Evolutionary conservation across 1,140 invertebrate genomes (phyloP), one percentile per base, ranked within the genome.

Genomic region (Hycleus phaleratus): DNA sequence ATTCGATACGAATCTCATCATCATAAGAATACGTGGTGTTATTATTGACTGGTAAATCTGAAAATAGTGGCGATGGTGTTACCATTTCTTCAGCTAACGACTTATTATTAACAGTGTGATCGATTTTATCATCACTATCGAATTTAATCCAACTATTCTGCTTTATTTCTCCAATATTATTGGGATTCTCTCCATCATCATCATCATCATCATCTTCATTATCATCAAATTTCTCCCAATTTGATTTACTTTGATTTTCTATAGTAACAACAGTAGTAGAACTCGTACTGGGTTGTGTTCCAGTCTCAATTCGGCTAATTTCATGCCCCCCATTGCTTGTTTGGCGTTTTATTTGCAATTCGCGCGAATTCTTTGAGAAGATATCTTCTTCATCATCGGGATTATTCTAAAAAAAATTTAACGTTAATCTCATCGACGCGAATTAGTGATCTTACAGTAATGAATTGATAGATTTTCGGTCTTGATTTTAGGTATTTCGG

Each of bases 311-410:
- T 56, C 57, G 26, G 38, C 43, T 50, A 56, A 58, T 26, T 4
- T 42, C 40, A 26, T 54, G 38, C 10, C 43, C 42, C 25, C 39
- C 49, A 45, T 60, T 60, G 11, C 46, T 50, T 3, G 47, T 63
- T 38, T 67, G 53, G n/a, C 62, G 56, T 59, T 61, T 63, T 26
- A 66, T 65, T 55, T 68, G 65, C 8, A 71, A 53, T 53, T 71
- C 69, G 26, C 60, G 56, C 2, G 59, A 57, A 49, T 65, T 69
- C 59, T 67, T 70, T 1, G 65, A 66, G 45, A 68, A 67, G 42
- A 71, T 69, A 38, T 71, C 69, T 42, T 70, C 68, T 58, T 71
- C 69, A 40, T 71, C 69, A 42, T 70, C 69, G 2, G 62, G 59
- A 47, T 58, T 61, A 5, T 52, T 32, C 64, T 69, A 46, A 46